phyloP scores from a whole-genome alignment of 23 tunicate genomes.

The Trididemnum clinides region DNA sequence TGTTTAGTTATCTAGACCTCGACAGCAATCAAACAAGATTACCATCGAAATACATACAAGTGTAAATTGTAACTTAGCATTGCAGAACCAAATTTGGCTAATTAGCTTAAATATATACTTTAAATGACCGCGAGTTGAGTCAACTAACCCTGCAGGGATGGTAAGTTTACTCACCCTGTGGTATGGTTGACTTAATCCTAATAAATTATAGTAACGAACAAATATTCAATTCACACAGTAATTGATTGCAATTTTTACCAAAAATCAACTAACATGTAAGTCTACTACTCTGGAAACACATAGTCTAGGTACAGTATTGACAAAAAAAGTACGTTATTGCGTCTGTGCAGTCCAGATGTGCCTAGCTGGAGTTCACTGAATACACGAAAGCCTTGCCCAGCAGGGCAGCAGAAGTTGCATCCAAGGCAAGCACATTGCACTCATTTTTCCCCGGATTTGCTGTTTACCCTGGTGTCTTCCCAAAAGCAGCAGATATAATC shows the following conservation, averaged over 20 bases:
- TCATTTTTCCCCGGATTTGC: constrained; percentile 9
- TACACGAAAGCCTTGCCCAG: not conserved
- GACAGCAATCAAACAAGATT: too few species aligned
- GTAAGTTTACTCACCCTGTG: constrained; percentile 1
- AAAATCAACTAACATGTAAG: not conserved
- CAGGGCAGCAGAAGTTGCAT: constrained; percentile 22
- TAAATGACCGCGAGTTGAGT: too few species aligned
- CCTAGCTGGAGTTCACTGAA: constrained; percentile 18
- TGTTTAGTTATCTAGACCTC: too few species aligned
- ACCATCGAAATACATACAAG: too few species aligned
- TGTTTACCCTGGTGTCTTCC: constrained; percentile 5
- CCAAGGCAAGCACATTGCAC: constrained; percentile 4
- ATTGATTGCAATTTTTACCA: constrained; percentile 19
- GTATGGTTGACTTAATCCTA: not conserved
- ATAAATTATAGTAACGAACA: constrained; percentile 8
- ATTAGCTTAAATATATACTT: too few species aligned
- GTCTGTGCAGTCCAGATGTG: constrained; percentile 23
- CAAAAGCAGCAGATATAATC: not conserved
- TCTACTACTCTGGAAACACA: constrained; percentile 14
- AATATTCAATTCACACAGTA: not conserved
- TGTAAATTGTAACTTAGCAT: too few species aligned
- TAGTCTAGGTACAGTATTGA: constrained; percentile 1
- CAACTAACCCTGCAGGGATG: not conserved
- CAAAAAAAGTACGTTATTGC: not conserved
- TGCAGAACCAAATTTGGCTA: too few species aligned